Base-by-base conservation (phyloP, 2,797 vertebrate species). In the Hippoglossus hippoglossus region DNA sequence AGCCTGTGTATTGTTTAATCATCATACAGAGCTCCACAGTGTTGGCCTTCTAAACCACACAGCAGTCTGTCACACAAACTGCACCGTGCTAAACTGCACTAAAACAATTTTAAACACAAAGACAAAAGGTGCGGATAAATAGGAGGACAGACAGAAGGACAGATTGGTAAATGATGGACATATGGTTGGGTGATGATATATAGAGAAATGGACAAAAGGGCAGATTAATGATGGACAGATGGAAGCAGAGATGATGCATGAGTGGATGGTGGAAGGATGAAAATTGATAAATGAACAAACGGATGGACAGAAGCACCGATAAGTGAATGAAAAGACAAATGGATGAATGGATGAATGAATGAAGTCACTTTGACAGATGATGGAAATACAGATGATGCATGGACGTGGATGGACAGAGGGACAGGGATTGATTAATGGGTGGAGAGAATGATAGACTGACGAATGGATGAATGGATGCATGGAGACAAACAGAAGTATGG, bases 1-100 rank as follows among this genome's bases (percentile, higher is more conserved):
- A 61, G 59, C 28, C 4, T 5, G 6, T 55, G 21, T 68, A 16
- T 41, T 64, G 54, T 80, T 60, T 62, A 26, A 58, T 49, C 19
- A 67, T 7, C 22, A 66, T 16, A 22, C 36, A 62, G n/a, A 50
- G 46, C 46, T 62, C 11, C 49, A 51, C 13, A 54, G 31, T 57
- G 47, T 53, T n/a, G 13, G 31, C 21, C 47, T 39, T 63, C 22
- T 44, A 28, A 47, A 52, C 6, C 55, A 62, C 21, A 39, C 5
- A 4, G 61, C 50, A 55, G 52, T 26, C 58, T 49, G 5, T 12
- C 9, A 19, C 54, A 47, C 44, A 75, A 67, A 69, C 50, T 22
- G 9, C 25, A 52, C 19, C 6, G 22, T 2, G 6, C 59, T 5
- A 60, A 51, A 51, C 2, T 22, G 9, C 25, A 52, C 19, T 11